Evolutionary conservation across 1,140 invertebrate species (phyloP).

Genomic region (Bactericera cockerelli): DNA sequence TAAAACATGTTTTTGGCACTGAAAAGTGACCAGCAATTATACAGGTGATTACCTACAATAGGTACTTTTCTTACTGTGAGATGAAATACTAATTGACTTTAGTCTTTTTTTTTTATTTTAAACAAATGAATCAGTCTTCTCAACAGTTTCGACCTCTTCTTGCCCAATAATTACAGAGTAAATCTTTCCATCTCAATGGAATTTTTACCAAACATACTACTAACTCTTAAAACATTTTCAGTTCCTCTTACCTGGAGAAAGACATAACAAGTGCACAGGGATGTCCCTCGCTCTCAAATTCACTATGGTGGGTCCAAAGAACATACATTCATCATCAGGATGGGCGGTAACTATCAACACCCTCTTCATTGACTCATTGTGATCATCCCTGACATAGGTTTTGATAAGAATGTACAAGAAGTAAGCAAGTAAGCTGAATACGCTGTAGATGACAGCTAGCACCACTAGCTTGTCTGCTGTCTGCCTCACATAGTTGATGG

Average conservation of each 20-base stretch:
- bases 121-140: no score
- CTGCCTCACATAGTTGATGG: background rate
- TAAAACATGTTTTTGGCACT: no score
- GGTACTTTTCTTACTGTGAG: no score
- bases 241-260: conserved; percentile 70
- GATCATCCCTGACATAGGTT: background rate
- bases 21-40: no score
- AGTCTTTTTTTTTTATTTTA: no score
- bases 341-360: conserved; percentile 78
- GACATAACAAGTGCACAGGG: conserved; percentile 64
- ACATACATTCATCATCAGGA: conserved; percentile 97
- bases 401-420: background rate
- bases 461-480: background rate
- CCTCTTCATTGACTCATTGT: conserved; percentile 24
- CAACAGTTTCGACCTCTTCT: no score
- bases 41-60: no score
- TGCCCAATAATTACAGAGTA: no score
- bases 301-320: conserved; percentile 83
- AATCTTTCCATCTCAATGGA: no score
- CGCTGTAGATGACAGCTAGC: background rate
- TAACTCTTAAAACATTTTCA: no score
- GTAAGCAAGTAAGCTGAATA: background rate
- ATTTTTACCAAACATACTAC: no score
- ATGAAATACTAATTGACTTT: no score
- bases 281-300: conserved; percentile 42